phyloP scores from a whole-genome alignment of 2,888 invertebrate species.

The Crematogaster levior region DNA sequence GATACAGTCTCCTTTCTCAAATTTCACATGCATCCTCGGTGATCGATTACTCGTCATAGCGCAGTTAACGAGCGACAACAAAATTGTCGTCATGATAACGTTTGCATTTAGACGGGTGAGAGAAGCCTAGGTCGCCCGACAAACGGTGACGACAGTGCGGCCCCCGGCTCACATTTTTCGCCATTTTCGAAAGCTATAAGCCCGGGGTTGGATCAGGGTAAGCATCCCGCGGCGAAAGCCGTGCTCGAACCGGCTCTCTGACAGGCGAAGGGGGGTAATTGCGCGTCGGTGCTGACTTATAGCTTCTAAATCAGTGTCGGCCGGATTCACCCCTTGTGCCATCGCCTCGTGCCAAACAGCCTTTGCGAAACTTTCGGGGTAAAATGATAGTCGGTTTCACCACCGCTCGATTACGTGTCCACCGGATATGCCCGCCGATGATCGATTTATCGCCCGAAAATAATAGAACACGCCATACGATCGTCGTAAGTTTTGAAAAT shows the following conservation, averaged over 20 bases:
- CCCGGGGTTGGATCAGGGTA: slow-evolving; percentile 67
- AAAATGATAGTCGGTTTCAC: slow-evolving; percentile 48
- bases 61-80: slow-evolving; percentile 32
- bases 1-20: slow-evolving; percentile 23
- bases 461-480: neutral
- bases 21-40: slow-evolving; percentile 49
- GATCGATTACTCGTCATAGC: slow-evolving; percentile 32
- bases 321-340: slow-evolving; percentile 67
- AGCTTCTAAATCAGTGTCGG: slow-evolving; percentile 83
- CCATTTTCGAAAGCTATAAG: slow-evolving; percentile 68
- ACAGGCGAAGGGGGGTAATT: slow-evolving; percentile 78
- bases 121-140: slow-evolving; percentile 12
- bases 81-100: slow-evolving; percentile 44
- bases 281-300: slow-evolving; percentile 84
- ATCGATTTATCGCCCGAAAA: slow-evolving; percentile 39
- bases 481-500: slow-evolving; percentile 8
- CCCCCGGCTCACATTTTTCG: slow-evolving; percentile 63
- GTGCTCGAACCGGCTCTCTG: slow-evolving; percentile 65
- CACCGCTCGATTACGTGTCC: slow-evolving; percentile 44
- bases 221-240: slow-evolving; percentile 68
- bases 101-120: slow-evolving; percentile 39
- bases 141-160: slow-evolving; percentile 8
- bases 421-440: slow-evolving; percentile 31
- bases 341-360: slow-evolving; percentile 44
- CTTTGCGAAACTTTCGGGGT: slow-evolving; percentile 61